Evolutionary conservation across 2,113 vertebrate genomes (phyloP).

Genomic region (Marmota flaviventris): DNA sequence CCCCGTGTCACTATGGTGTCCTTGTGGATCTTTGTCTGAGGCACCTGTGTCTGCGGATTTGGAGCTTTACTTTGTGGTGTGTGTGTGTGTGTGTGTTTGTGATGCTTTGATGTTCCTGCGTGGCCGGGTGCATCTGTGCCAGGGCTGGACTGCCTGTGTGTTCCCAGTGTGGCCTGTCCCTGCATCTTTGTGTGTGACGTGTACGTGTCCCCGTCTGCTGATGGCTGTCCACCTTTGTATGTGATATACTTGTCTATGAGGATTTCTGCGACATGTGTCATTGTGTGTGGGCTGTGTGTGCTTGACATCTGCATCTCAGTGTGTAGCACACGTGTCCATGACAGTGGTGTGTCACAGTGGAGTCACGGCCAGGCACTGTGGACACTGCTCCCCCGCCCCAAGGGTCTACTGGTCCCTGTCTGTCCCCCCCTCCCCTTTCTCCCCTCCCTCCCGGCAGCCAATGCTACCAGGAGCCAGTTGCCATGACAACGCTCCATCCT

Average conservation of each 20-base stretch:
- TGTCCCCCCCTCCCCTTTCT: conserved; percentile 59
- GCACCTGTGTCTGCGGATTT: neutral
- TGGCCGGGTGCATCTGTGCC: conserved; percentile 36
- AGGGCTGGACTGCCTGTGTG: neutral
- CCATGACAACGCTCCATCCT: conserved; percentile 85
- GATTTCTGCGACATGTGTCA: conserved; percentile 54
- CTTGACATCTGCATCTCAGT: conserved; percentile 65
- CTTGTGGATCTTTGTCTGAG: conserved; percentile 17
- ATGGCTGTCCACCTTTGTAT: conserved; percentile 80
- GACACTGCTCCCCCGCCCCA: neutral
- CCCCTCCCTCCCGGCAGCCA: conserved; percentile 81
- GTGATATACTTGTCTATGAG: conserved; percentile 51
- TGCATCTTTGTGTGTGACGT: conserved; percentile 82
- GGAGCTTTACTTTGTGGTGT: neutral
- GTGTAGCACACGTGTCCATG: conserved; percentile 62
- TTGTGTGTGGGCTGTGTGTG: conserved; percentile 55
- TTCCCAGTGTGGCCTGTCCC: conserved; percentile 46
- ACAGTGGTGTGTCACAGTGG: conserved; percentile 45
- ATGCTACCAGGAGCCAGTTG: conserved; percentile 84
- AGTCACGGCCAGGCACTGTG: conserved; percentile 40
- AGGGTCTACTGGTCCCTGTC: conserved; percentile 64
- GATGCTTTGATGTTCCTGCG: neutral
- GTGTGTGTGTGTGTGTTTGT: conserved; percentile 56
- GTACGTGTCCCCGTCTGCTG: conserved; percentile 75
- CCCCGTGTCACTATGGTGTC: neutral